Percentiles rank a stretch among this genome's conserved stretches.
Evolutionary conservation across 2,888 invertebrate genomes (phyloP).

Genomic region (Ecliptopera silaceata): DNA sequence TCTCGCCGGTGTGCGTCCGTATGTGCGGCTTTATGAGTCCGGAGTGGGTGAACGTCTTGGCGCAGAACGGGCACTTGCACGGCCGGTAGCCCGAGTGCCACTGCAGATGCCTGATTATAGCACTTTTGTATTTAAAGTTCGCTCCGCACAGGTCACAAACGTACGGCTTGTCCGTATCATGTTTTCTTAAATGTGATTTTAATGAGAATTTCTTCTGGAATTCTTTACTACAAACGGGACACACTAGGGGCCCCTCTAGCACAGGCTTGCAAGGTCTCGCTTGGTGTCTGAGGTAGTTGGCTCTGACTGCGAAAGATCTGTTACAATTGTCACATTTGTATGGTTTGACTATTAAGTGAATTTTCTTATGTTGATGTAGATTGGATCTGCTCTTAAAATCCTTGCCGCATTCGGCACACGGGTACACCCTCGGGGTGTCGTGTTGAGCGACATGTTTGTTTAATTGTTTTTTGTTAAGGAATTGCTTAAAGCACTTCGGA

Average conservation of each 20-base stretch:
- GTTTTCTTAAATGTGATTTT: slow-evolving; percentile 42
- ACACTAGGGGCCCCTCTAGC: slow-evolving; percentile 24
- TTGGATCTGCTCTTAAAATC: slow-evolving; percentile 49
- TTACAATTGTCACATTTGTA: slow-evolving; percentile 42
- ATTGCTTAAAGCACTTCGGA: slow-evolving; percentile 35
- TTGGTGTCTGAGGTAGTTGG: slow-evolving; percentile 43
- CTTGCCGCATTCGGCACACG: slow-evolving; percentile 51
- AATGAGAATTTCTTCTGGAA: slow-evolving; percentile 42
- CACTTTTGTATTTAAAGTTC: slow-evolving; percentile 59
- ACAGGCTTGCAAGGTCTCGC: slow-evolving; percentile 32
- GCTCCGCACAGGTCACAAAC: slow-evolving; percentile 33
- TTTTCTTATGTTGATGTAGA: slow-evolving; percentile 49
- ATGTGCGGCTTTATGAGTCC: slow-evolving; percentile 57
- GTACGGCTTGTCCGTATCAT: slow-evolving; percentile 34
- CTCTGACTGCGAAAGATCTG: slow-evolving; percentile 40
- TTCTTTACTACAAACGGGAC: slow-evolving; percentile 40
- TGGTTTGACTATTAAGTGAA: slow-evolving; percentile 43
- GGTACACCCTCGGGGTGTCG: slow-evolving; percentile 20
- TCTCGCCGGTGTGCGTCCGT: slow-evolving; percentile 45
- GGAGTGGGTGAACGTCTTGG: slow-evolving; percentile 53
- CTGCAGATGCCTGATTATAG: slow-evolving; percentile 55
- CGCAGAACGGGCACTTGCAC: slow-evolving; percentile 51
- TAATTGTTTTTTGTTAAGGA: slow-evolving; percentile 26
- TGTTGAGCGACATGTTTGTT: slow-evolving; percentile 40
- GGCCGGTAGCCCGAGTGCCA: slow-evolving; percentile 51